Evolutionary conservation across 2,888 invertebrate species (phyloP).

Genomic region (Cosmia pyralina): DNA sequence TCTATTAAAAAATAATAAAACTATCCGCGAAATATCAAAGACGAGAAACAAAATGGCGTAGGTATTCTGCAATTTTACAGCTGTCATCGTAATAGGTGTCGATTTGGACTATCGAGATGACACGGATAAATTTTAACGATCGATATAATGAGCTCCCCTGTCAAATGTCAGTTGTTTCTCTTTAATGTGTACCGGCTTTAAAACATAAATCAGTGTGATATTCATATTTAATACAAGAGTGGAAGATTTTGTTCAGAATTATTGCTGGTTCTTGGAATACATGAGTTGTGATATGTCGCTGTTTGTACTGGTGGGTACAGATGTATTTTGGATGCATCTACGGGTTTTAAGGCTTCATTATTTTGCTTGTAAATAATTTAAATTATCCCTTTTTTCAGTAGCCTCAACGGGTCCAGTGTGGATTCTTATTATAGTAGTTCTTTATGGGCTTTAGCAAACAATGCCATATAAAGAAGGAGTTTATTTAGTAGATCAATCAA

Average conservation of each 20-base stretch:
- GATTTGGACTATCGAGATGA: constrained; percentile 62
- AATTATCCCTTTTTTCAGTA: not conserved
- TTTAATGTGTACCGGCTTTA: constrained; percentile 68
- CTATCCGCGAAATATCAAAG: constrained; percentile 29
- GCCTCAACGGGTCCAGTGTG: not conserved
- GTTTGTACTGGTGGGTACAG: constrained; percentile 62
- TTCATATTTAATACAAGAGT: constrained; percentile 85
- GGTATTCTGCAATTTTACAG: constrained; percentile 51
- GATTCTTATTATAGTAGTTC: no score
- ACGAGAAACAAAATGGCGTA: constrained; percentile 16
- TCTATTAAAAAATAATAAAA: constrained; percentile 41
- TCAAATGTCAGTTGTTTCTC: constrained; percentile 73
- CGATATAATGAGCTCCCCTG: constrained; percentile 63
- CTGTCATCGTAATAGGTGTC: constrained; percentile 54
- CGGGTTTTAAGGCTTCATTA: not conserved
- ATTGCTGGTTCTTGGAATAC: constrained; percentile 82
- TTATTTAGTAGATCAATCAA: not conserved
- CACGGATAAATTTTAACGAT: constrained; percentile 61
- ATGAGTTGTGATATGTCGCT: constrained; percentile 75
- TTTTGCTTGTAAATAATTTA: not conserved
- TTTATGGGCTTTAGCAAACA: not conserved
- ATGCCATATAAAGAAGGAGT: no score
- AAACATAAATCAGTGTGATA: constrained; percentile 80
- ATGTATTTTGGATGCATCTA: constrained; percentile 56
- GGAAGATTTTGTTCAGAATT: constrained; percentile 79